These are phyloP conservation scores for Pleuronectes platessa DNA, from an alignment of 2,113 vertebrate genomes.

Conservation along the genomic window DNA sequence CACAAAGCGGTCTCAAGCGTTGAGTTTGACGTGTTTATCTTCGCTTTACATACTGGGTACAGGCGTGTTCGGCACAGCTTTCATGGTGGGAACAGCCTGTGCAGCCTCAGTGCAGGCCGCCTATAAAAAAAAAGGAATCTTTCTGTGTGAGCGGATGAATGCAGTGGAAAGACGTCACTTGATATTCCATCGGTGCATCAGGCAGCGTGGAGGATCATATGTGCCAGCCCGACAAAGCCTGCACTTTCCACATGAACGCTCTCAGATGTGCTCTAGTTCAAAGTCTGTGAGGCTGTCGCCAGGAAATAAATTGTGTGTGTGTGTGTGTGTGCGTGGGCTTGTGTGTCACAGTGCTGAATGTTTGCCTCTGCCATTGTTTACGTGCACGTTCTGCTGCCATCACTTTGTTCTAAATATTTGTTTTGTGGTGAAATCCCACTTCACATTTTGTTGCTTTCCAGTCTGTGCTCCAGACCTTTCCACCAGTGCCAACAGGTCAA, in stretches of 20 bases:
- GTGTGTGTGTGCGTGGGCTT: not conserved
- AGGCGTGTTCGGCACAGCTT: conserved; percentile 9
- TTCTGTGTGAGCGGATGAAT: conserved; percentile 45
- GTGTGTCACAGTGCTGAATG: conserved; percentile 26
- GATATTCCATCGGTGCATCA: conserved; percentile 53
- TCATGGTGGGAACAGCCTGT: conserved; percentile 12
- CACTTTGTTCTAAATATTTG: conserved; percentile 14
- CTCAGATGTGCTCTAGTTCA: conserved; percentile 62
- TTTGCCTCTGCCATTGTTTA: conserved; percentile 36
- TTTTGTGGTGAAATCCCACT: conserved; percentile 3
- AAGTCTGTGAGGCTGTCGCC: conserved; percentile 59
- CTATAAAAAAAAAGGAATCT: conserved; percentile 33
- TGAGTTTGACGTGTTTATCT: not conserved
- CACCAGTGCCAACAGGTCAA: not conserved
- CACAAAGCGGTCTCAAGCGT: not conserved
- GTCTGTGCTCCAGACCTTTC: not conserved
- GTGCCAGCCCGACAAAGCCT: conserved; percentile 57
- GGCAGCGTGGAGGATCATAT: conserved; percentile 55
- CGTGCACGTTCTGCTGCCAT: conserved; percentile 14
- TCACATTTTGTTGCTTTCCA: not conserved
- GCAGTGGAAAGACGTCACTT: conserved; percentile 49
- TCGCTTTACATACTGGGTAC: not conserved
- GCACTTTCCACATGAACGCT: conserved; percentile 58
- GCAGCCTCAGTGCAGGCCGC: not conserved
- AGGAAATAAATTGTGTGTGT: conserved; percentile 54